Evolutionary conservation across 1,140 invertebrate species (phyloP), one percentile per base, ranked within the genome.

Genomic region (Popillia japonica): DNA sequence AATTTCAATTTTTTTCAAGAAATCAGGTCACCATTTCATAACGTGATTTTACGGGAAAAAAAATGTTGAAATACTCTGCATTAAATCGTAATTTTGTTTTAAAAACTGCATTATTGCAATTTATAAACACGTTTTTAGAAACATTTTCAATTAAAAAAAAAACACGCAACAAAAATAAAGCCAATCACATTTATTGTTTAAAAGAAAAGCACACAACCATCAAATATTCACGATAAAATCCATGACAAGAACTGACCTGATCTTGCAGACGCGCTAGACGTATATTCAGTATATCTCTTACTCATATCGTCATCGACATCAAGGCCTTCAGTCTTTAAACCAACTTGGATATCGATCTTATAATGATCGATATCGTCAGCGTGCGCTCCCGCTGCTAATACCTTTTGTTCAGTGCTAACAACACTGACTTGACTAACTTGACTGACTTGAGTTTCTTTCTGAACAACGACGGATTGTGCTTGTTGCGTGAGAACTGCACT

Each of bases 261-360:
- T 76, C 82, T 80, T 11, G 80, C 76, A 40, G 81, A 81, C 68
- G 79, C 41, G 20, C 75, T 77, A 40, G 73, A 76, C 22, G 72
- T 76, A 22, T 79, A 74, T 20, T 82, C 83, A 64, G 82, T 83
- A 59, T 85, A 85, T 81, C 80, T 84, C 77, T 82, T 74, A 82
- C 84, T 85, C 84, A 85, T 85, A 14, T 85, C 83, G 82, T 84
- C 82, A 68, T 74, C 77, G 40, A 81, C 79, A 80, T 83, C 83
- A 76, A 85, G 80, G 81, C 83, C 82, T 27, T 78, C 68, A 78
- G 83, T 82, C 64, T 82, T 81, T 40, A 84, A 78, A 77, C 83
- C 83, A 76, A 84, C 78, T 55, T 76, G 75, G 10, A 76, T 42
- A 9, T 42, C 75, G 17, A 76, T 55, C n/a, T 27, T 44, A 55